Evolutionary conservation across 2,113 vertebrate species (phyloP).

Genomic region (Puffinus mauretanicus): DNA sequence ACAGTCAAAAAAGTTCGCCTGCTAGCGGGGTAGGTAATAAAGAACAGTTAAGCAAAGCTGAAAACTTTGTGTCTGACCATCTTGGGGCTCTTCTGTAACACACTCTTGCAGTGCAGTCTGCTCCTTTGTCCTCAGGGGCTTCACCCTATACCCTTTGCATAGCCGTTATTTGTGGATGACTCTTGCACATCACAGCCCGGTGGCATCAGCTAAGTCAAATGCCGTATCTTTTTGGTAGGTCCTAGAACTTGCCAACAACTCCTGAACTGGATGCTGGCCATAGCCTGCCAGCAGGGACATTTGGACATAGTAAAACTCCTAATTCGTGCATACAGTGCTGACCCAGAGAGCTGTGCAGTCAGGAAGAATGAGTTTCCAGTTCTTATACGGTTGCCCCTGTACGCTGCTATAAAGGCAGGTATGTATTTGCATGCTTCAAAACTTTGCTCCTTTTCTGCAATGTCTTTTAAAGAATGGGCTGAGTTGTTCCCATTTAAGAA

Average conservation of each 20-base stretch:
- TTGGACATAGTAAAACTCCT: constrained; percentile 84
- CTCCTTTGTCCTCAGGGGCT: neutral
- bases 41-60: neutral
- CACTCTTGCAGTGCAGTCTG: neutral
- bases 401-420: constrained; percentile 90
- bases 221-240: constrained; percentile 31
- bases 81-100: neutral
- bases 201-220: neutral
- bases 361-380: constrained; percentile 85
- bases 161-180: neutral
- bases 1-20: neutral
- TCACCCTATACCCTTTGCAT: neutral
- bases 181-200: accelerated
- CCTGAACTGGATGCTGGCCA: constrained; percentile 89
- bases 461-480: neutral
- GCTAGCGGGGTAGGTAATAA: neutral
- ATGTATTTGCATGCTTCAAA: neutral
- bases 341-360: constrained; percentile 82
- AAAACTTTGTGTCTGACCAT: neutral
- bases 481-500: neutral
- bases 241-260: constrained; percentile 76
- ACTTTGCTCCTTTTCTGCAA: neutral
- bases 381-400: constrained; percentile 86
- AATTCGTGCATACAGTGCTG: constrained; percentile 80
- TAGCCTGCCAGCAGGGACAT: constrained; percentile 88